phyloP scores from a whole-genome alignment of 2,888 invertebrate genomes.

The Blomia tropicalis region DNA sequence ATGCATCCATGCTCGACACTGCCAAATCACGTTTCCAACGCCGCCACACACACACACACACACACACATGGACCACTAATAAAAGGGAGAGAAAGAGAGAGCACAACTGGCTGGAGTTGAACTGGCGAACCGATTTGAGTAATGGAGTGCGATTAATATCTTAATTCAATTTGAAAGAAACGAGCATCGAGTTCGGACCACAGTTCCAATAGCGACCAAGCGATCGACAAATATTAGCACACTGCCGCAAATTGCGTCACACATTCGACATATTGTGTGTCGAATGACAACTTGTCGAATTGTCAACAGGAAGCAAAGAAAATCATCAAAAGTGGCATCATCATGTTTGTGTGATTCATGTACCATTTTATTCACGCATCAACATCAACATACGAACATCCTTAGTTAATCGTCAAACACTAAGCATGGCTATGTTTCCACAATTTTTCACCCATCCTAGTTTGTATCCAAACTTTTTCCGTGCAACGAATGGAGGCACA shows the following conservation, averaged over 20 bases:
- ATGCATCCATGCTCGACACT: too few relatives aligned
- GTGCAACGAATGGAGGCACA: neutral
- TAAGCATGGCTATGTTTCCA: constrained; percentile 22
- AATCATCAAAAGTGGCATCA: too few relatives aligned
- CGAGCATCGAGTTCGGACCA: neutral
- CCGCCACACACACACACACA: too few relatives aligned
- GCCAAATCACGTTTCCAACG: too few relatives aligned
- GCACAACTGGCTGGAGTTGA: too few relatives aligned
- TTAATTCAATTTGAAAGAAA: constrained; percentile 8
- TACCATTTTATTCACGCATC: too few relatives aligned
- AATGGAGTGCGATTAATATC: constrained; percentile 12
- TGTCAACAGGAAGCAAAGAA: neutral
- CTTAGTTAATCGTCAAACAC: too few relatives aligned
- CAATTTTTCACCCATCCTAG: constrained; percentile 20
- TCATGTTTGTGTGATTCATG: too few relatives aligned
- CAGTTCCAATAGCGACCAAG: neutral
- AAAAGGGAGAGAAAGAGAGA: too few relatives aligned
- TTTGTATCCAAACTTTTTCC: constrained; percentile 19
- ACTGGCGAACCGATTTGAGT: neutral
- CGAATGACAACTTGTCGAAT: neutral
- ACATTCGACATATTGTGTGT: neutral
- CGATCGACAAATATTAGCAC: neutral
- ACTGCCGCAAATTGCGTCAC: neutral
- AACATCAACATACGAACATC: too few relatives aligned
- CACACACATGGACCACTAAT: too few relatives aligned